Percentiles rank a stretch among this genome's conserved stretches.
Evolutionary conservation across 2,888 invertebrate species (phyloP).

Genomic region (Cephus pulcher): DNA sequence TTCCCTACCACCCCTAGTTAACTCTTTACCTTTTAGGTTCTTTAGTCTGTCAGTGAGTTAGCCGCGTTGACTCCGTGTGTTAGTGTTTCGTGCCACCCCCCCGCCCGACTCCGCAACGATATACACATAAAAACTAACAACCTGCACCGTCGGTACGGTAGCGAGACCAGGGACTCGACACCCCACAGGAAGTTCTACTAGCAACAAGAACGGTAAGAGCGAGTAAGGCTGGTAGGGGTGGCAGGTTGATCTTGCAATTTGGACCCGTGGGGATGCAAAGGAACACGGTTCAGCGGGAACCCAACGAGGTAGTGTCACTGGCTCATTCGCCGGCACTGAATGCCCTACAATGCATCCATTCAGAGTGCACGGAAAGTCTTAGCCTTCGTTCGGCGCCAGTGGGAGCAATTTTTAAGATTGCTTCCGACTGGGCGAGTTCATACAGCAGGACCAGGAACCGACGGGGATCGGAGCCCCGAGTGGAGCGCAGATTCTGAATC

Average conservation of each 20-base stretch:
- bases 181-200: background rate
- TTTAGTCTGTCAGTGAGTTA: background rate
- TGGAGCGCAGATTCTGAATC: background rate
- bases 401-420: slow-evolving; percentile 58
- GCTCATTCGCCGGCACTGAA: slow-evolving; percentile 35
- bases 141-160: background rate
- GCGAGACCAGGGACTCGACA: background rate
- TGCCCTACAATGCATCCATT: slow-evolving; percentile 36
- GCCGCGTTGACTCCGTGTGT: background rate
- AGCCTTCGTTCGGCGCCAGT: slow-evolving; percentile 17
- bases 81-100: background rate
- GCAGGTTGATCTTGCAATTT: slow-evolving; percentile 41
- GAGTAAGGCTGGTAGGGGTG: slow-evolving; percentile 2
- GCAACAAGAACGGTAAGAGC: background rate
- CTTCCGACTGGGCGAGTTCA: slow-evolving; percentile 33
- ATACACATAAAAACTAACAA: background rate
- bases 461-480: background rate
- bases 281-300: slow-evolving; percentile 38
- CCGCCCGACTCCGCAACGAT: background rate
- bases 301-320: slow-evolving; percentile 17
- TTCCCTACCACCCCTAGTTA: background rate
- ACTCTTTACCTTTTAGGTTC: background rate
- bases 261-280: slow-evolving; percentile 32
- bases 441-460: background rate
- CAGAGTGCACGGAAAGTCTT: slow-evolving; percentile 19